Percentiles rank a stretch among this genome's conserved stretches.
These are phyloP conservation scores for Prenolepis imparis DNA, from an alignment of 2,888 invertebrate species.

Conservation along the genomic window DNA sequence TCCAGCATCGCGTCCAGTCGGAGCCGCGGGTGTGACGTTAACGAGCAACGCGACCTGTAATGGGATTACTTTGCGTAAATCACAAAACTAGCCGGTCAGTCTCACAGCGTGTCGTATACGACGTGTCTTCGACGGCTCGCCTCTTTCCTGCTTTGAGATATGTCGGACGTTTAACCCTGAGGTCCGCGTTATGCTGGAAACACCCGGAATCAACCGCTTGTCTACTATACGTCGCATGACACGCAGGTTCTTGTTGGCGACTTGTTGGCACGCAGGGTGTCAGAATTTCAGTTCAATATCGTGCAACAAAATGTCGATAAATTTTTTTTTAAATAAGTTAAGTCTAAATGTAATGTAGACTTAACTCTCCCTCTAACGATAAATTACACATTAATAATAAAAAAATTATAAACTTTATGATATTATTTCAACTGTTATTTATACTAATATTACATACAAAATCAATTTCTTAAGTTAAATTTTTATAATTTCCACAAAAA, in stretches of 20 bases:
- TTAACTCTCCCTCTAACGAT: not conserved
- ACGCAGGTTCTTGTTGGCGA: constrained; percentile 12
- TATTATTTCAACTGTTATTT: not conserved
- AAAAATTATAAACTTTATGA: not conserved
- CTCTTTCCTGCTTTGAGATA: constrained; percentile 73
- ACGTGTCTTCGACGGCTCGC: constrained; percentile 66
- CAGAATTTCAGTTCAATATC: not conserved
- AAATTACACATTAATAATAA: not conserved
- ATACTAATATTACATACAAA: not conserved
- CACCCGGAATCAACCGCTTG: constrained; percentile 62
- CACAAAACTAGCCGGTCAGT: constrained; percentile 70
- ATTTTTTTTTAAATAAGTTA: not conserved
- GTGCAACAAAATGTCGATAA: not conserved
- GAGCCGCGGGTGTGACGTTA: constrained; percentile 71
- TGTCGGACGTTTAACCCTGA: constrained; percentile 79
- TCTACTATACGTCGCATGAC: constrained; percentile 15
- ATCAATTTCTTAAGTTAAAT: not conserved
- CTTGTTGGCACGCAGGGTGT: constrained; percentile 2
- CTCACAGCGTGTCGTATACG: constrained; percentile 46
- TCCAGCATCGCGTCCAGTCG: constrained; percentile 37
- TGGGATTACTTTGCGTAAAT: constrained; percentile 82
- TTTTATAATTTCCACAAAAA: not conserved
- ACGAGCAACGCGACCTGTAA: constrained; percentile 78
- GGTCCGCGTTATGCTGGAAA: constrained; percentile 65
- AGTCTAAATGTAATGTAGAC: not conserved